Percentiles rank a stretch among this genome's conserved stretches.
phyloP scores from a whole-genome alignment of 2,888 invertebrate species.

The Linnaemya tessellans region DNA sequence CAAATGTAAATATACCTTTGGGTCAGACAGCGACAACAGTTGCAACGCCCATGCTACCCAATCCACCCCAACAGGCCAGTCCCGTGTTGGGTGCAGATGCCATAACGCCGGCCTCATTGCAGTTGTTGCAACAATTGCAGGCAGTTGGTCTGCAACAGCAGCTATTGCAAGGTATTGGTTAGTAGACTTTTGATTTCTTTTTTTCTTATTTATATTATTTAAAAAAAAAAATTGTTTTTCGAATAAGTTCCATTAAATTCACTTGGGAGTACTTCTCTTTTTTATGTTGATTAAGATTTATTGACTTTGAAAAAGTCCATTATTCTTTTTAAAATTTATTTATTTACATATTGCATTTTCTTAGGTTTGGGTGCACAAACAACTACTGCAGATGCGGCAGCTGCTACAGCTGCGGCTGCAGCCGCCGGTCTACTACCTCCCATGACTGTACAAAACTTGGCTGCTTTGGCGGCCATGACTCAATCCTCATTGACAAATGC shows the following conservation, averaged over 20 bases:
- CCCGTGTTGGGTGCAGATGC: slow-evolving; percentile 84
- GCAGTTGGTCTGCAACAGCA: slow-evolving; percentile 87
- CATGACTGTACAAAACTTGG: slow-evolving; percentile 95
- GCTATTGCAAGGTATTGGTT: slow-evolving; percentile 85
- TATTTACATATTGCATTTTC: slow-evolving; percentile 16
- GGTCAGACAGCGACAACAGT: slow-evolving; percentile 84
- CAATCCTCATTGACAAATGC: slow-evolving; percentile 83
- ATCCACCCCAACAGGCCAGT: slow-evolving; percentile 83
- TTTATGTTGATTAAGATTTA: slow-evolving; percentile 28
- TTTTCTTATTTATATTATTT: background rate
- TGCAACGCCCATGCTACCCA: slow-evolving; percentile 84
- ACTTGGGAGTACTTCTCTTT: slow-evolving; percentile 17
- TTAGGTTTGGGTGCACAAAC: slow-evolving; percentile 81
- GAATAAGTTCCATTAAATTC: too few species aligned
- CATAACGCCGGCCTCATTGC: slow-evolving; percentile 86
- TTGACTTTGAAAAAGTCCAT: background rate
- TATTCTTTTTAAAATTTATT: background rate
- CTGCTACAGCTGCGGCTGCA: slow-evolving; percentile 80
- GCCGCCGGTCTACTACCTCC: slow-evolving; percentile 87
- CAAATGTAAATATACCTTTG: slow-evolving; percentile 84
- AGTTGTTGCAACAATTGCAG: slow-evolving; percentile 87
- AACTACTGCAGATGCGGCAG: slow-evolving; percentile 78
- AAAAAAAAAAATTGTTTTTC: background rate
- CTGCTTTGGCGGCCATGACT: slow-evolving; percentile 89
- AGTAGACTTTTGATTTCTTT: slow-evolving; percentile 4